Evolutionary conservation across 2,113 vertebrate genomes (phyloP).

Genomic region (Salvator merianae): DNA sequence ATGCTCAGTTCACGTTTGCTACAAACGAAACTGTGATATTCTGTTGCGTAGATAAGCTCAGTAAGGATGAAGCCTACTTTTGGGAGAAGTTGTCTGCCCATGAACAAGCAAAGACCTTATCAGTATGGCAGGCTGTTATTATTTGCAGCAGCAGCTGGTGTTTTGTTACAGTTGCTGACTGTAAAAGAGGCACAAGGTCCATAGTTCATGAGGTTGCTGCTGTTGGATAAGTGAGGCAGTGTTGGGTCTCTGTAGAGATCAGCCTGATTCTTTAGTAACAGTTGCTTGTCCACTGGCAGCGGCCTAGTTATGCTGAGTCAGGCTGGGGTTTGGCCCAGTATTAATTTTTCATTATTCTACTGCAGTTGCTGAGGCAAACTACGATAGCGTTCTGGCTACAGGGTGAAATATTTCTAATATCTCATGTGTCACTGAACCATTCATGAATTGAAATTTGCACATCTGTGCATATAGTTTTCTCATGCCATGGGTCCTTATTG

Average conservation of each 20-base stretch:
- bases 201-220: background rate
- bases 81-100: background rate
- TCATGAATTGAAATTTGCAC: background rate
- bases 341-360: background rate
- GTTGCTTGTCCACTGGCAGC: background rate
- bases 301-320: background rate
- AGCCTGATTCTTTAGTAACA: too few species aligned
- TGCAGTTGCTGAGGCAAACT: background rate
- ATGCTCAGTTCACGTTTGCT: too few species aligned
- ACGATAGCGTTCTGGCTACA: background rate
- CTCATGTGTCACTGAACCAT: too few species aligned
- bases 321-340: background rate
- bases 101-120: background rate
- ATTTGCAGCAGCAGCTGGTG: background rate
- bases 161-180: background rate
- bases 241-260: background rate
- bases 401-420: too few species aligned
- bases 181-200: background rate
- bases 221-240: background rate
- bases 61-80: background rate
- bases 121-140: background rate
- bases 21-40: too few species aligned
- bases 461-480: background rate
- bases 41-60: too few species aligned
- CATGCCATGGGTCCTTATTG: too few species aligned